phyloP scores from a whole-genome alignment of 2,113 vertebrate genomes.

The Ictidomys tridecemlineatus region DNA sequence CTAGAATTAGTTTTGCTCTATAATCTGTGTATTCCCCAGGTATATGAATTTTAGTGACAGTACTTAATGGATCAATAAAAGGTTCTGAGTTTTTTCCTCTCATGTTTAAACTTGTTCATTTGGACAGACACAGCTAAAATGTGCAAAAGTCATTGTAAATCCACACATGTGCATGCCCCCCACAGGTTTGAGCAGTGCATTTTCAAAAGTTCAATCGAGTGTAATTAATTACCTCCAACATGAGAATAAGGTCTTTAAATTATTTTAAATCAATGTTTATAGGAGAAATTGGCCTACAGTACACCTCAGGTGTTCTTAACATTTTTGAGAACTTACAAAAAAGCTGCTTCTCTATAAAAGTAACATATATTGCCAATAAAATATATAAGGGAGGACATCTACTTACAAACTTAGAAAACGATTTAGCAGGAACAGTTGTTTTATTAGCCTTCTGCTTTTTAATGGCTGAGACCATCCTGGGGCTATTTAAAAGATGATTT shows the following conservation, averaged over 20 bases:
- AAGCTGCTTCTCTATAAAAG: constrained; percentile 63
- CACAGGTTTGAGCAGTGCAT: neutral
- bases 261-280: constrained; percentile 65
- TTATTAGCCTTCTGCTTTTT: constrained; percentile 70
- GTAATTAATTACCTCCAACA: constrained; percentile 5
- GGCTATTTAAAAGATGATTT: constrained; percentile 70
- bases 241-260: constrained; percentile 42
- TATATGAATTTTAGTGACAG: neutral
- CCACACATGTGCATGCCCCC: neutral
- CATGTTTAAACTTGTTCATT: constrained; percentile 4
- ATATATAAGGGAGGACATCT: constrained; percentile 66
- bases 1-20: neutral
- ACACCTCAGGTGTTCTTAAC: constrained; percentile 46
- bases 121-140: neutral
- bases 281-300: constrained; percentile 39
- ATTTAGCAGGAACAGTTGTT: constrained; percentile 64
- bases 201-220: constrained; percentile 34
- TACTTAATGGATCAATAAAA: neutral
- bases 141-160: constrained; percentile 18
- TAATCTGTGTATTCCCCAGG: neutral
- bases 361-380: constrained; percentile 73
- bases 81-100: neutral
- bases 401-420: constrained; percentile 59
- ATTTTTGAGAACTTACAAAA: constrained; percentile 58
- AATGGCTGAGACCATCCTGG: constrained; percentile 36